Conservation (phyloP, 2,888 invertebrate genomes). For the Rotaria sp. region DNA sequence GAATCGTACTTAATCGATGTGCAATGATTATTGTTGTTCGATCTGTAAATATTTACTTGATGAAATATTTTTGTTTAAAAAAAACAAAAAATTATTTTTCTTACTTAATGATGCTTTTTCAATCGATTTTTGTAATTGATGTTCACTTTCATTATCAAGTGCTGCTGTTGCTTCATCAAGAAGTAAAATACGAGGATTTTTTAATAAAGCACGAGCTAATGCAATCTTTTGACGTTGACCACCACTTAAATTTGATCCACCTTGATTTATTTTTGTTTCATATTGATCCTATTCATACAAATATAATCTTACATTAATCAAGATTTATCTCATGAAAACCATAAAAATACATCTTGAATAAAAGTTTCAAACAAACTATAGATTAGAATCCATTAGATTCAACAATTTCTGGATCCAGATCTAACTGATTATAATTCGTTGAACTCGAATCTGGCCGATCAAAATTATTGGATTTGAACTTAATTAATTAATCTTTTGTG, state of each 20-base stretch:
- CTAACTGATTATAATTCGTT: too few relatives aligned
- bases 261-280: conserved; percentile 55
- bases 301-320: too few relatives aligned
- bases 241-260: conserved; percentile 49
- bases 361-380: too few relatives aligned
- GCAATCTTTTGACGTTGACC: conserved; percentile 52
- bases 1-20: conserved; percentile 65
- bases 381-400: too few relatives aligned
- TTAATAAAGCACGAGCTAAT: conserved; percentile 54
- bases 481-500: too few relatives aligned
- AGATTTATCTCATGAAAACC: too few relatives aligned
- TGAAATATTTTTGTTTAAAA: conserved; percentile 73
- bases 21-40: conserved; percentile 46
- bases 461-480: too few relatives aligned
- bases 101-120: too few relatives aligned
- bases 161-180: conserved; percentile 54
- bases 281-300: conserved; percentile 53
- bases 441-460: too few relatives aligned
- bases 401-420: too few relatives aligned
- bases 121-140: neutral
- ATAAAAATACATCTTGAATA: too few relatives aligned
- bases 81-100: conserved; percentile 56
- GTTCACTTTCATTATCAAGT: conserved; percentile 41
- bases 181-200: conserved; percentile 65
- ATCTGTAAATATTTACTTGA: conserved; percentile 68